Base-by-base conservation (phyloP, 2,113 vertebrate genomes). In the Lagopus muta region DNA sequence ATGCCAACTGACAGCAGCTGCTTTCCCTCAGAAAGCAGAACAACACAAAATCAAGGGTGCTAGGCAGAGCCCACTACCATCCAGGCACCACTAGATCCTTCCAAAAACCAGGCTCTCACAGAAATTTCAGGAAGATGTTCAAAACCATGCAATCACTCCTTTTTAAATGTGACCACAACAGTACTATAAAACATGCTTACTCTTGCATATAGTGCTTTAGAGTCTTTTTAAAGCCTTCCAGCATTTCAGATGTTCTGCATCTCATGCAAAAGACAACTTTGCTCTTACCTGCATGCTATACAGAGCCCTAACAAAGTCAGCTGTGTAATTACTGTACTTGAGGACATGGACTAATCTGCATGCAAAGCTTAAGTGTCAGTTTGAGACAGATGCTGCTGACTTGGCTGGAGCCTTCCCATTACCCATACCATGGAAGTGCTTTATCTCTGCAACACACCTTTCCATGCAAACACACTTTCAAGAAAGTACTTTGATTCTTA, bases 371-470 rank as follows among this genome's bases (percentile, higher is more conserved):
- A 77, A 88, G 69, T n/a, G 22, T 74, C 76, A 95, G 32, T 28
- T 86, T 32, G 65, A 95, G 65, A 77, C 60, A 93, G 72, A 92
- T 79, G 82, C 82, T 94, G 88, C 89, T 92, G 88, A 94, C 82
- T 90, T 92, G 79, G 94, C 79, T 83, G 79, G 79, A 95, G 80
- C 6, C 61, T 45, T 90, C 65, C 57, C 36, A 72, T 21, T 66
- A 81, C 55, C 55, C 1, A 0, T 4, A 36, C 45, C 54, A 66
- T 2, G 22, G 89, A 74, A 94, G 43, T 22, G 8, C 82, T 91
- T 94, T 78, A 83, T 79, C 80, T 90, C 80, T 75, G 11, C 34
- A 90, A 88, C 0, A 0, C 43, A 88, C 74, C 80, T 72, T 91
- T 92, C 76, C 73, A 86, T 36, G 45, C 50, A 57, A 86, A 32